Conservation (phyloP, 2,888 invertebrate species). For the Sinhomidia bicolor region DNA sequence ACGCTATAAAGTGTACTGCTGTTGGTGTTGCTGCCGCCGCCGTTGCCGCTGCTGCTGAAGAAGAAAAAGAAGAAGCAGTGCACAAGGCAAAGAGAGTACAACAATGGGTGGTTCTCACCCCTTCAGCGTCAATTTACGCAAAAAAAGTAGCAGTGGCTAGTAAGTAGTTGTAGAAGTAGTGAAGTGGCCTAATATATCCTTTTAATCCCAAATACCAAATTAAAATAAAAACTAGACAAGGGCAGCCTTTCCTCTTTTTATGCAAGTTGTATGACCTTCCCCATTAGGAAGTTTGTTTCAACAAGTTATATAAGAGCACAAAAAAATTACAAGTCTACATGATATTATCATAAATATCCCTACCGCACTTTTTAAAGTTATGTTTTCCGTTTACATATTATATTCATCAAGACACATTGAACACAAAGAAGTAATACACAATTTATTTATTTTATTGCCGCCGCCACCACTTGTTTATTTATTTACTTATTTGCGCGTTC, state of each 20-base stretch:
- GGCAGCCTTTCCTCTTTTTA: slow-evolving; percentile 75
- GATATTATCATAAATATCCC: not conserved
- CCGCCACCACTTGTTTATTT: slow-evolving; percentile 4
- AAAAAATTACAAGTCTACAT: not conserved
- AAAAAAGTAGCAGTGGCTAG: slow-evolving; percentile 4
- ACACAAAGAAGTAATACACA: not conserved
- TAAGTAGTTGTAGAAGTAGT: not conserved
- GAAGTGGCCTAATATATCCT: slow-evolving; percentile 62
- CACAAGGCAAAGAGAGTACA: slow-evolving; percentile 62
- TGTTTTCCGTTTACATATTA: not conserved
- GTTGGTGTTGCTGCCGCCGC: not conserved
- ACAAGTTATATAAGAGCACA: slow-evolving; percentile 38
- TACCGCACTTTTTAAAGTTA: not conserved
- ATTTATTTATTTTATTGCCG: slow-evolving; percentile 16
- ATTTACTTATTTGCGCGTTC: slow-evolving; percentile 15
- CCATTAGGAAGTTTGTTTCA: slow-evolving; percentile 73
- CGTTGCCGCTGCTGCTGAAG: not conserved
- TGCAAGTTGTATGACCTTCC: slow-evolving; percentile 74
- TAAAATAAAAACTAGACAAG: slow-evolving; percentile 77
- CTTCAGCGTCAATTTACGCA: slow-evolving; percentile 46
- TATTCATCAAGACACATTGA: slow-evolving; percentile 1
- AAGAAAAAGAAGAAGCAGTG: slow-evolving; percentile 49
- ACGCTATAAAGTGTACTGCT: too few relatives aligned
- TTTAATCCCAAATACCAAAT: slow-evolving; percentile 73
- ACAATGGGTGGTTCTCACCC: slow-evolving; percentile 72